A percentile compares a stretch with the other conserved stretches of the same genome.
Evolutionary conservation across 2,888 invertebrate species (phyloP).

Genomic region (Troilus luridus): DNA sequence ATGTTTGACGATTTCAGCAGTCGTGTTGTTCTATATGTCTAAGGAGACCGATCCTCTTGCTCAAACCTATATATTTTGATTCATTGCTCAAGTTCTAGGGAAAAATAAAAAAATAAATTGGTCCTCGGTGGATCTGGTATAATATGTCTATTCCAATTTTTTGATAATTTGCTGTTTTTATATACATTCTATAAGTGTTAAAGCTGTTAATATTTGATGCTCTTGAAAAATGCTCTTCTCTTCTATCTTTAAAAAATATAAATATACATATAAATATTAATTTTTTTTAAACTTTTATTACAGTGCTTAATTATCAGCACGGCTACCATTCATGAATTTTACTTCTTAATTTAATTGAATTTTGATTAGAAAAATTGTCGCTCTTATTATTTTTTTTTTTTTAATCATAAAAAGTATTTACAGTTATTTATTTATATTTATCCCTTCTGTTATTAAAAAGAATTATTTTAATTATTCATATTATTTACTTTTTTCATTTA

Average conservation of each 20-base stretch:
- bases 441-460: neutral
- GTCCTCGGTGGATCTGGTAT: conserved; percentile 43
- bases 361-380: neutral
- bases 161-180: conserved; percentile 39
- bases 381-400: conserved; percentile 3
- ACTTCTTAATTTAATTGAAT: neutral
- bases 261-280: neutral
- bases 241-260: neutral
- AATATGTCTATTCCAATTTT: conserved; percentile 25
- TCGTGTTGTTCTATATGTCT: conserved; percentile 32
- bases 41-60: conserved; percentile 61
- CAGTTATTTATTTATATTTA: conserved; percentile 10
- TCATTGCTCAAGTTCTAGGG: conserved; percentile 64
- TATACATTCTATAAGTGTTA: conserved; percentile 41
- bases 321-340: neutral
- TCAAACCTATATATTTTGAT: conserved; percentile 64
- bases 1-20: conserved; percentile 38
- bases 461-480: neutral
- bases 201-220: conserved; percentile 32
- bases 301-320: conserved; percentile 32
- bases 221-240: conserved; percentile 42
- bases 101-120: conserved; percentile 39
- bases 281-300: neutral
- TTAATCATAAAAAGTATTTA: neutral
- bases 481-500: conserved; percentile 47